phyloP scores from a whole-genome alignment of 2,888 invertebrate species.

The Pardosa pseudoannulata region DNA sequence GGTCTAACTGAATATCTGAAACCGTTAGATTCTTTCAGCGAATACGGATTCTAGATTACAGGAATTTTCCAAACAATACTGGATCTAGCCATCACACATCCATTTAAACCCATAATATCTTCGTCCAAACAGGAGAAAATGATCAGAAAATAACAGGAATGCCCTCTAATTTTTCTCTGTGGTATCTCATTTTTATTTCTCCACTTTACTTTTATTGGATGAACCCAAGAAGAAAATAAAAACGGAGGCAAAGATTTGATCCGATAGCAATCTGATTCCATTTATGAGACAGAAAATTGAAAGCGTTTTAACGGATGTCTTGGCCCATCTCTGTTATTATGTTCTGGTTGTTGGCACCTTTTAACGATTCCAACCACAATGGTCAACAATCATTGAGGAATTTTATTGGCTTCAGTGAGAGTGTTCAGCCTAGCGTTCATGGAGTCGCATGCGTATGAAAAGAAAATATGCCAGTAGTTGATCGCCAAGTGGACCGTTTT shows the following conservation, averaged over 20 bases:
- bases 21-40: too few relatives aligned
- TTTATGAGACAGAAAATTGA: conserved; percentile 57
- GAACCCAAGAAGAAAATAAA: neutral
- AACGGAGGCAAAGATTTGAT: neutral
- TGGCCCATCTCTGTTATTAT: conserved; percentile 50
- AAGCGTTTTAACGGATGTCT: conserved; percentile 51
- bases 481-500: conserved; percentile 34
- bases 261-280: conserved; percentile 57
- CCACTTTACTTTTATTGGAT: neutral
- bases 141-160: neutral
- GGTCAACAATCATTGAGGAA: too few relatives aligned
- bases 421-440: too few relatives aligned
- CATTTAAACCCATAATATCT: neutral
- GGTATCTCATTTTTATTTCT: too few relatives aligned
- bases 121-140: neutral
- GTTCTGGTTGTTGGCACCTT: neutral
- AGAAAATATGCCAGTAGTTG: too few relatives aligned
- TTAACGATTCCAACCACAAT: too few relatives aligned
- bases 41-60: too few relatives aligned
- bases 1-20: too few relatives aligned
- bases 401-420: too few relatives aligned
- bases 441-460: too few relatives aligned
- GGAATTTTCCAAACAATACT: neutral
- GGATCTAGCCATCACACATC: neutral
- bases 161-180: neutral